These are phyloP conservation scores for Epinephelus cyanopodus DNA, from an alignment of 2,113 vertebrate genomes.

Conservation along the genomic window DNA sequence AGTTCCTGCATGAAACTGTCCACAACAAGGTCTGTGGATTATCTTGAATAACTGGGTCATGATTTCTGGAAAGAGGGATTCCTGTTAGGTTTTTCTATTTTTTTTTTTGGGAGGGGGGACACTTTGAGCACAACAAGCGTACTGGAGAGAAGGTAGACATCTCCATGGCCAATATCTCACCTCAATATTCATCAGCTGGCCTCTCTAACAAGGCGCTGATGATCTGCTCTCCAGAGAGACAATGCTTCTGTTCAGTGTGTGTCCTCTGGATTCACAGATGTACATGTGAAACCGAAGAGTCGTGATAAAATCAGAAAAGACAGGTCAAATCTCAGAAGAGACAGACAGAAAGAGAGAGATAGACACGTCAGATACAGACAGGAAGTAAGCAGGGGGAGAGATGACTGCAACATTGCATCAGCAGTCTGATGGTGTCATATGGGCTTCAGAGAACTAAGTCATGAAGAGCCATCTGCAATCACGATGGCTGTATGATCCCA, in stretches of 20 bases:
- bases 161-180: no score
- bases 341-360: no score
- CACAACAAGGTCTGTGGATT: no score
- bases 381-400: constrained; percentile 30
- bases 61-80: no score
- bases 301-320: background rate
- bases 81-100: no score
- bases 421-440: constrained; percentile 41
- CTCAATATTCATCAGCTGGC: constrained; percentile 3
- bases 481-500: background rate
- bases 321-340: background rate
- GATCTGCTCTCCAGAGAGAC: background rate
- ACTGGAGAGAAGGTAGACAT: no score
- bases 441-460: constrained; percentile 47
- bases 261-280: background rate
- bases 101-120: no score
- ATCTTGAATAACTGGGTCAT: no score
- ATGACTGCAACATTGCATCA: constrained; percentile 61
- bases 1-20: no score
- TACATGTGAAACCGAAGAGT: background rate
- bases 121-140: no score
- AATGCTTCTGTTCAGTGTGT: background rate
- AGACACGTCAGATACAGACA: background rate
- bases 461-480: constrained; percentile 40
- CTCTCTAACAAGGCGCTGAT: background rate